Base-by-base conservation (phyloP, 2,888 invertebrate species). In the Brachypalpus laphriformis region DNA sequence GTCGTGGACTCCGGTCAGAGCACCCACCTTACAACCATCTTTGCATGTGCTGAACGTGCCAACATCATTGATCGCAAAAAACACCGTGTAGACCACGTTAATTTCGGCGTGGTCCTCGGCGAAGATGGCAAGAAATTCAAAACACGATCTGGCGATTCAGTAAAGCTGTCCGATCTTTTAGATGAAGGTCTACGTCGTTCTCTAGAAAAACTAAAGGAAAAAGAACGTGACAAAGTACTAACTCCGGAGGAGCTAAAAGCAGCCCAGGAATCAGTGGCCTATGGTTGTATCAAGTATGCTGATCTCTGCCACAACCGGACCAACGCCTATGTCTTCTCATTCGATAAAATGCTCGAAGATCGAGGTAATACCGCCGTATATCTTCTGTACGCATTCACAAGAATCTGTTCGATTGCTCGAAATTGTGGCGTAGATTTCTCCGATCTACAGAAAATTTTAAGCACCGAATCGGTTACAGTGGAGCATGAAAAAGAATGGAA, bases 61-160 rank as follows among this genome's bases (percentile, higher is more conserved):
- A 97, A 96, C 2, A 96, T 97, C 89, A 93, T 96, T 9, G 93
- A 95, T 88, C 94, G 95, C 5, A 89, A 91, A 0, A 91, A 92
- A 74, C 94, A 95, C 78, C 94, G 96, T 75, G 93, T 98, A 0
- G 98, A 99, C 91, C 98, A 98, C 92, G 97, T 99, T 11, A 96
- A 96, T 1, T 99, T 99, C 91, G 99, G 99, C 11, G 97, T 99
- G 6, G 99, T 99, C 0, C 93, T 99, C 2, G 99, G 99, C 11
- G 99, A 99, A 92, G 99, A 99, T 92, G 98, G 97, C 90, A 99
- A 99, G 91, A 99, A 99, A 92, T 99, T 99, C 90, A 99, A 99
- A 92, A 99, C 99, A 0, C 94, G 99, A 54, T 98, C 99, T 1
- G 99, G 99, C 0, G 99, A 99, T 86, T 98, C 98, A 0, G 96